A percentile compares a stretch with the other conserved stretches of the same genome.
Conservation (phyloP, 2,797 vertebrate genomes). For the Notolepis coatsorum region DNA sequence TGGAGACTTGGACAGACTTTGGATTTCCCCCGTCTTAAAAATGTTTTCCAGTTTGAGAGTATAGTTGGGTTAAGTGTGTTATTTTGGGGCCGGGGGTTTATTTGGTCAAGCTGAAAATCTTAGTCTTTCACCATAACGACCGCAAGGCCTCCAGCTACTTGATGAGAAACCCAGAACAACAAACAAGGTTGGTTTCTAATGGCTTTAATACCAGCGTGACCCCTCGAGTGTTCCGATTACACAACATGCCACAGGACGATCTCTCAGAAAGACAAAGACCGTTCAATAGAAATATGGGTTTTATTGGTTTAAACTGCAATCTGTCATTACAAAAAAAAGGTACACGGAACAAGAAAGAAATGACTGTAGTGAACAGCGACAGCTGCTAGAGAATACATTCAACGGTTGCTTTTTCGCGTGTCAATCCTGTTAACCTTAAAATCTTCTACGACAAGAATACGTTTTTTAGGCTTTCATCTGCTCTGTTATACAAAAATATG, state of each 20-base stretch:
- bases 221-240: background rate
- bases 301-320: conserved; percentile 94
- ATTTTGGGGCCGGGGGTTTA: too few species aligned
- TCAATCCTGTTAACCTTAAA: conserved; percentile 81
- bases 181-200: background rate
- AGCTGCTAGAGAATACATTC: conserved; percentile 87
- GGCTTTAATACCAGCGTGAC: background rate
- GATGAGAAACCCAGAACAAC: too few species aligned
- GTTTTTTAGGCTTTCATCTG: conserved; percentile 28
- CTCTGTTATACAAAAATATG: conserved; percentile 50
- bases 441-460: conserved; percentile 74
- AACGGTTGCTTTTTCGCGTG: conserved; percentile 80
- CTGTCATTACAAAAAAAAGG: conserved; percentile 91
- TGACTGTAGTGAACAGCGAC: conserved; percentile 86
- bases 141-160: too few species aligned
- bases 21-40: background rate
- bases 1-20: background rate
- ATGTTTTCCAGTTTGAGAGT: too few species aligned
- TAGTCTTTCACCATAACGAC: too few species aligned
- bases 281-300: conserved; percentile 72
- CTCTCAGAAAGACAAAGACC: conserved; percentile 11
- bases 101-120: too few species aligned
- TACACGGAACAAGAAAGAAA: conserved; percentile 87
- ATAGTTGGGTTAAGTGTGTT: background rate
- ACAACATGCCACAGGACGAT: too few species aligned